Evolutionary conservation across 2,113 vertebrate genomes (phyloP), one percentile per base, ranked within the genome.

Genomic region (Charina bottae): DNA sequence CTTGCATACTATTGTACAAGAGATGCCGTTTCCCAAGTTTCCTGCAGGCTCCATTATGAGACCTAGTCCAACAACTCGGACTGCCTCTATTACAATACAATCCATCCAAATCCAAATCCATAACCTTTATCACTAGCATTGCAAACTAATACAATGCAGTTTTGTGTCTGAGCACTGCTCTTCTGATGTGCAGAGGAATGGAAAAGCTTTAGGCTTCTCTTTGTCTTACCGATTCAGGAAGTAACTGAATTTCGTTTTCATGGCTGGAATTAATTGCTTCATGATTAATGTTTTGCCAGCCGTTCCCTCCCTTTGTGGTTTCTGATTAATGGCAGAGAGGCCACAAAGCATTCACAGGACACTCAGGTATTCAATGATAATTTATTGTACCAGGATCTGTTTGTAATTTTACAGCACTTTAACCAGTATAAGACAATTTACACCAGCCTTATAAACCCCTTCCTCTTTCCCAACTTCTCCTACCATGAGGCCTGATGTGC

Each of bases 251-350:
- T 93, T 94, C 93, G 93, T 94, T 93, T 96, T 85, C 92, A 89
- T 0, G 93, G 87, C 60, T 92, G 92, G 92, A 95, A 95, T 95
- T 96, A 95, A 96, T 90, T 92, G 95, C 94, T 95, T 94, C 94
- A 96, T 92, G 94, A 96, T 95, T 95, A 96, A 94, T 94, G 89
- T 94, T 94, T 96, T 95, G 90, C 95, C 89, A 94, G 91, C 93
- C 93, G 91, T 95, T 95, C 93, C 91, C 88, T 72, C 53, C 83
- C 88, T 89, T 78, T 93, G 93, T 93, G 93, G 96, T 93, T 97
- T 96, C 94, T 96, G 96, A 96, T 96, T 95, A 96, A 96, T 94
- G 92, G 94, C 83, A 78, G 7, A 85, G 93, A 94, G 96, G 94
- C 94, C 92, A 93, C 19, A 60, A 58, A 92, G 46, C 6, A 0